Conservation (phyloP, 2,113 vertebrate species). For the Bostrychus sinensis region DNA sequence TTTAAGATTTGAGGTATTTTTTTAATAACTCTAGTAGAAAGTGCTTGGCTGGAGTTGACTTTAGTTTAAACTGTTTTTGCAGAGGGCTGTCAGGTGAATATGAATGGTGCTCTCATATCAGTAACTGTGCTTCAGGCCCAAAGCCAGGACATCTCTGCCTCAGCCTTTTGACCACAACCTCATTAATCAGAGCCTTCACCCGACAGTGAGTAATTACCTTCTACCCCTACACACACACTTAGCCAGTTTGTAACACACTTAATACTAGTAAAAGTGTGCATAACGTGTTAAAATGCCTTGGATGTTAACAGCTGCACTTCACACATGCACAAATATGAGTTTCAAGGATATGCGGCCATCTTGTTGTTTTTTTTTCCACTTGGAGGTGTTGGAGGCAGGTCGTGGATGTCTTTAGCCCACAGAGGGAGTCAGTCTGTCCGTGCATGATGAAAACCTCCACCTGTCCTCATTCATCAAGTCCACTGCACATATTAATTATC, state of each 20-base stretch:
- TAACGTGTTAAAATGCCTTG: conserved; percentile 13
- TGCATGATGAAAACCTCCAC: conserved; percentile 78
- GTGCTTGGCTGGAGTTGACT: neutral
- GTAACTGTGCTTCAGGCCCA: conserved; percentile 54
- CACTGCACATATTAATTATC: conserved; percentile 82
- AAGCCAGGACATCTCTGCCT: conserved; percentile 66
- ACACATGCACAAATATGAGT: conserved; percentile 15
- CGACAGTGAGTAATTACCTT: conserved; percentile 77
- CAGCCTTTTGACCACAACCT: conserved; percentile 67
- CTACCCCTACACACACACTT: conserved; percentile 39
- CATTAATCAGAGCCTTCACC: conserved; percentile 79
- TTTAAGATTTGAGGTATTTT: no score
- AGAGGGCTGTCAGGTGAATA: conserved; percentile 33
- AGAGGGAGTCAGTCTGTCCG: conserved; percentile 77
- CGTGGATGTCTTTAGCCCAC: conserved; percentile 70
- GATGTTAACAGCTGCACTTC: conserved; percentile 28
- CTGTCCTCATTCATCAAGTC: conserved; percentile 84
- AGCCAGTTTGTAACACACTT: conserved; percentile 21
- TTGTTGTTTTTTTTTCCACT: conserved; percentile 35
- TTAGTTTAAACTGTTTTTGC: neutral
- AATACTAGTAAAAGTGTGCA: conserved; percentile 5
- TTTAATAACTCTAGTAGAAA: no score
- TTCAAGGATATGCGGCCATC: conserved; percentile 66
- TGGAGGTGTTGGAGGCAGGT: conserved; percentile 67
- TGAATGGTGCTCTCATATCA: conserved; percentile 57